Conservation (phyloP, 2,797 vertebrate species). For the Cryptoprocta ferox region DNA sequence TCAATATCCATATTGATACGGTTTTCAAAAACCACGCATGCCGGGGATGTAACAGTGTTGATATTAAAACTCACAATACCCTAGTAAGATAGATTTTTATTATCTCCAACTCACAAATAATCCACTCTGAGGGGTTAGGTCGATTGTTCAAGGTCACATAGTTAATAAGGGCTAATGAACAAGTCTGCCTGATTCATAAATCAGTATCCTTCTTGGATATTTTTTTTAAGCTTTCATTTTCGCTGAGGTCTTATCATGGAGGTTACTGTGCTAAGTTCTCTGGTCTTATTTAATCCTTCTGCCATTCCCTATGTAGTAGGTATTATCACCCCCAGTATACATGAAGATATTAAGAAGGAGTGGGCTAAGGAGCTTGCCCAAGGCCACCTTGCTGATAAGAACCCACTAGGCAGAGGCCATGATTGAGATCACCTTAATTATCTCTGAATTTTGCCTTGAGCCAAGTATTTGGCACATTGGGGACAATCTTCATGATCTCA, state of each 20-base stretch:
- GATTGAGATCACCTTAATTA: neutral
- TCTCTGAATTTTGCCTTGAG: neutral
- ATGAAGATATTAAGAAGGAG: neutral
- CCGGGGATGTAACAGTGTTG: neutral
- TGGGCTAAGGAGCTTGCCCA: neutral
- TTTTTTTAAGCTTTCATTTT: neutral
- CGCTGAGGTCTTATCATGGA: neutral
- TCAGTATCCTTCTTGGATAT: neutral
- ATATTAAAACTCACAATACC: neutral
- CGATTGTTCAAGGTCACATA: neutral
- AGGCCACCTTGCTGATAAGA: neutral
- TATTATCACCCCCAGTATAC: neutral
- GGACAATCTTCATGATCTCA: neutral
- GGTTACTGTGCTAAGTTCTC: neutral
- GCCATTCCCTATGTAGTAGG: neutral
- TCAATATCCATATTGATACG: too few species aligned
- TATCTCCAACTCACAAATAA: neutral
- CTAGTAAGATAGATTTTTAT: neutral
- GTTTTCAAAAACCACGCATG: constrained; percentile 8
- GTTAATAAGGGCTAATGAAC: neutral
- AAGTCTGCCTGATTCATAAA: neutral
- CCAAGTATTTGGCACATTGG: neutral
- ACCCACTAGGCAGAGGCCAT: neutral
- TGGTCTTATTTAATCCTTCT: neutral
- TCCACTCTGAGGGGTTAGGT: neutral